Evolutionary conservation across 2,113 vertebrate species (phyloP), one percentile per base, ranked within the genome.

Genomic region (Vidua chalybeata): DNA sequence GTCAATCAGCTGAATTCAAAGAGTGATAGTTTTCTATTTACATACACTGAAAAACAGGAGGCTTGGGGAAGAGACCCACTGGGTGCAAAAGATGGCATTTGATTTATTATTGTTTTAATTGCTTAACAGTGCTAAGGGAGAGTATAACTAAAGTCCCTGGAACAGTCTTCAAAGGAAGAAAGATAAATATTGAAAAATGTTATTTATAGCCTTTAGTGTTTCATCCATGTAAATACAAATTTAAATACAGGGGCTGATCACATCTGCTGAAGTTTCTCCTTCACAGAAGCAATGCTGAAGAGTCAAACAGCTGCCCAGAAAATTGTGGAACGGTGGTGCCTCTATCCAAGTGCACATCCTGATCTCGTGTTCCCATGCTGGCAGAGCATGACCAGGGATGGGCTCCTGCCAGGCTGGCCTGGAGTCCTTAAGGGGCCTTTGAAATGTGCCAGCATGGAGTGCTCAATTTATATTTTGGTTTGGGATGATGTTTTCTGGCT

Each of bases 21-120:
- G 39, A 81, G 28, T 30, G 78, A 49, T 87, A 24, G 20, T n/a
- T 94, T 94, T 68, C 74, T 87, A 2, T 95, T 91, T 79, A 30
- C 64, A 68, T 37, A 20, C 83, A 95, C 26, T 37, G 49, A 68
- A 91, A 91, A 89, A 11, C 87, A 89, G 79, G 79, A 90, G 91
- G 43, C 69, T 46, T 61, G 76, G 48, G 55, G 49, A 86, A 56
- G 76, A 90, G 62, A 77, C 52, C 45, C 62, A 55, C 61, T 76
- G 80, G 28, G 64, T 87, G 61, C 66, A 77, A 93, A 71, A 41
- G 41, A 35, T 69, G 1, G 5, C 75, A 72, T 89, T 93, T 89
- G 35, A 64, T 89, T 86, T 81, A 72, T 90, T 81, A 84, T 82
- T 93, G 67, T 94, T 96, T 90, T 86, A 94, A 89, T 90, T 91